Evolutionary conservation across 2,797 vertebrate species (phyloP).

Genomic region (Lemur catta): DNA sequence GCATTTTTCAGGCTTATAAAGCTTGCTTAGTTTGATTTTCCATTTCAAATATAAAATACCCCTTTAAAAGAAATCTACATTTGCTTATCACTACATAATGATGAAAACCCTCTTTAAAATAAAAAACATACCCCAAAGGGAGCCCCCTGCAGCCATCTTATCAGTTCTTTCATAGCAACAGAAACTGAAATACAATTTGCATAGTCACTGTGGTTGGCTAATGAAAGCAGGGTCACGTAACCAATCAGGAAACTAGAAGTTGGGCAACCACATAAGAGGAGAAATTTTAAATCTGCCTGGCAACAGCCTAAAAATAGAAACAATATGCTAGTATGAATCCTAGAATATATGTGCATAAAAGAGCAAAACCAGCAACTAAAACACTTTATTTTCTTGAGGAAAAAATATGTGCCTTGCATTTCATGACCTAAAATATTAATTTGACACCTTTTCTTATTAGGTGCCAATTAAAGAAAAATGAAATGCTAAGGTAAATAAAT

Average conservation of each 20-base stretch:
- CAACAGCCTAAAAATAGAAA: constrained; percentile 84
- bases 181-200: constrained; percentile 74
- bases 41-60: constrained; percentile 7
- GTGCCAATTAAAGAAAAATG: constrained; percentile 36
- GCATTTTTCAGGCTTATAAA: constrained; percentile 38
- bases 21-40: constrained; percentile 29
- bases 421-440: constrained; percentile 45
- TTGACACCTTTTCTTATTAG: constrained; percentile 18
- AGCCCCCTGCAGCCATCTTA: constrained; percentile 65
- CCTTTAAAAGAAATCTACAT: constrained; percentile 39
- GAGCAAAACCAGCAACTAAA: constrained; percentile 49
- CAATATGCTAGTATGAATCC: constrained; percentile 15
- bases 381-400: constrained; percentile 32
- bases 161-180: constrained; percentile 52
- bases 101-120: neutral
- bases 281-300: constrained; percentile 75
- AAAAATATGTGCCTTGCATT: constrained; percentile 26
- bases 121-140: constrained; percentile 34
- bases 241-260: constrained; percentile 72
- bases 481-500: constrained; percentile 26
- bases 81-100: neutral
- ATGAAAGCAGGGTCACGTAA: constrained; percentile 42
- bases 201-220: constrained; percentile 80
- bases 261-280: constrained; percentile 45
- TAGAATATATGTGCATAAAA: constrained; percentile 29